Conservation (phyloP, 2,113 vertebrate genomes). For the Grammomys surdaster region DNA sequence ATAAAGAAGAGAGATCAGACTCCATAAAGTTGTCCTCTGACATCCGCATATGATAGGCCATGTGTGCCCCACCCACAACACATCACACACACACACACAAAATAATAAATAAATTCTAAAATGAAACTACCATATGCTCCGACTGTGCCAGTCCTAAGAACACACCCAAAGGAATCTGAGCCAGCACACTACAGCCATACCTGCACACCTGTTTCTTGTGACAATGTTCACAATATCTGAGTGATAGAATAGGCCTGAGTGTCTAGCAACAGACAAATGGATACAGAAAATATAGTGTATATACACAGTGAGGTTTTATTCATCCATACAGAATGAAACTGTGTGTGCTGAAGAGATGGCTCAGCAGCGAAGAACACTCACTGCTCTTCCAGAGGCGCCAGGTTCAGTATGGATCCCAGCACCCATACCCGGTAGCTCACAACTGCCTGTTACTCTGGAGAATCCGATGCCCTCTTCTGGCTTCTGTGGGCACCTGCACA, state of each 20-base stretch:
- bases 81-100: neutral
- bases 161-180: neutral
- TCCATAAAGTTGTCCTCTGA: neutral
- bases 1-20: neutral
- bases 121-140: neutral
- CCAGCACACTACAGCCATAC: neutral
- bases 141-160: neutral
- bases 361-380: neutral
- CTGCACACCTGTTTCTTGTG: neutral
- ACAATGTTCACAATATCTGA: neutral
- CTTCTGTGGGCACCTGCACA: neutral
- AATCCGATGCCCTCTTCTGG: neutral
- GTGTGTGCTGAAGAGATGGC: neutral
- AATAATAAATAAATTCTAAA: neutral
- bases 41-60: neutral
- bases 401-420: neutral
- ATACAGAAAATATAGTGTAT: neutral
- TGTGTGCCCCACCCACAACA: neutral
- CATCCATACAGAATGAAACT: neutral
- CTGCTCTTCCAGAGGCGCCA: neutral
- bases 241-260: neutral
- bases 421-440: neutral
- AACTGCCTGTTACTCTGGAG: neutral
- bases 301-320: neutral
- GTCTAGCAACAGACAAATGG: neutral